A percentile compares a stretch with the other conserved stretches of the same genome.
These are phyloP conservation scores for Eucera pruinosa DNA, from an alignment of 2,888 invertebrate species.

Conservation along the genomic window DNA sequence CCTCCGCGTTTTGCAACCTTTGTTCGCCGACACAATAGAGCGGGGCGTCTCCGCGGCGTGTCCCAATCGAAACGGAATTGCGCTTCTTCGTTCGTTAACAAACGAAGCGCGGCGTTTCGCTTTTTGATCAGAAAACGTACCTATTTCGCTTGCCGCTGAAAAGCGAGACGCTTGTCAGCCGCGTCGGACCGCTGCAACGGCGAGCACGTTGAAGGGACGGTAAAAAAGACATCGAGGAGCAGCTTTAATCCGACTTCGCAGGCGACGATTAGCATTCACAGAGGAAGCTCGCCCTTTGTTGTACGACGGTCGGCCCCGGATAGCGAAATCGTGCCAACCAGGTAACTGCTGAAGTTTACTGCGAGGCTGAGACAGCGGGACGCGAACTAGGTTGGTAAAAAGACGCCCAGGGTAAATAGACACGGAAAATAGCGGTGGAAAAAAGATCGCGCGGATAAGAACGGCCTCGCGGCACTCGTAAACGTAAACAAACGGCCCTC, in stretches of 20 bases:
- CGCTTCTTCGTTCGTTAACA: too few species aligned
- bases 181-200: neutral
- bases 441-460: too few species aligned
- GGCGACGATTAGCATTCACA: slow-evolving; percentile 63
- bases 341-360: slow-evolving; percentile 36
- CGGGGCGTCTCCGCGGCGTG: too few species aligned
- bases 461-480: neutral
- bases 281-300: slow-evolving; percentile 56
- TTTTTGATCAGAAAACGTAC: neutral
- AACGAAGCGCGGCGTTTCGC: neutral
- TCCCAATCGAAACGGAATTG: too few species aligned
- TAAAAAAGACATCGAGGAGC: slow-evolving; percentile 17
- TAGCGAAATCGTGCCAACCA: slow-evolving; percentile 46
- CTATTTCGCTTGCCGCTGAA: neutral
- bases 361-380: slow-evolving; percentile 6
- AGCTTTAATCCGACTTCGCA: slow-evolving; percentile 40
- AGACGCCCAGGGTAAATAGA: neutral
- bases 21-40: slow-evolving; percentile 5
- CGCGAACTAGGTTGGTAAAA: slow-evolving; percentile 20
- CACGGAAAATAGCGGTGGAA: too few species aligned
- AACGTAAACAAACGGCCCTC: too few species aligned
- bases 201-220: slow-evolving; percentile 3
- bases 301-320: slow-evolving; percentile 32
- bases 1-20: neutral
- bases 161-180: neutral